phyloP scores from a whole-genome alignment of 2,888 invertebrate species.

The Drosophila borborema region DNA sequence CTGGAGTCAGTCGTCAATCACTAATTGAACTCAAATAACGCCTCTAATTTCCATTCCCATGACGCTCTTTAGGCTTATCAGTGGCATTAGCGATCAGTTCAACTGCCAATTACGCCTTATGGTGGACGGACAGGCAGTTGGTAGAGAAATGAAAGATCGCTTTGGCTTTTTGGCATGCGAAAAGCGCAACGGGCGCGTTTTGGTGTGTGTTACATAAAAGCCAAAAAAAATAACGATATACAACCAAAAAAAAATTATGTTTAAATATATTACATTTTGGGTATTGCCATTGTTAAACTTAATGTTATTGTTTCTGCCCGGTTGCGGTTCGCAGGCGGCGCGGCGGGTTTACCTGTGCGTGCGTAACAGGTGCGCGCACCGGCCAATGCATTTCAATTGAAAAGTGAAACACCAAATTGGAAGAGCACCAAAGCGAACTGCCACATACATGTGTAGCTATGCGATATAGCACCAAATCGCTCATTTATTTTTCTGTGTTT shows the following conservation, averaged over 20 bases:
- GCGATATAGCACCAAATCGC: neutral
- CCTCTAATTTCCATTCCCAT: slow-evolving; percentile 21
- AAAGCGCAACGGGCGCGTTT: slow-evolving; percentile 44
- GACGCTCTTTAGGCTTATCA: slow-evolving; percentile 30
- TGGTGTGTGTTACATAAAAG: slow-evolving; percentile 41
- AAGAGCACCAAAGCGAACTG: slow-evolving; percentile 25
- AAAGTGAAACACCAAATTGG: slow-evolving; percentile 52
- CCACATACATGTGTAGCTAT: slow-evolving; percentile 2
- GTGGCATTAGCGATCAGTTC: slow-evolving; percentile 5
- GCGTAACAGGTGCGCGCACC: slow-evolving; percentile 71
- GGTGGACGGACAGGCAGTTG: neutral
- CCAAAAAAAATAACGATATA: neutral
- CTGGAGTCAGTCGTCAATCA: slow-evolving; percentile 21
- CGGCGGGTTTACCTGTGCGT: slow-evolving; percentile 25
- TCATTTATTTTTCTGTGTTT: neutral
- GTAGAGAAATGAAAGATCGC: slow-evolving; percentile 34
- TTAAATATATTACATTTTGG: slow-evolving; percentile 50
- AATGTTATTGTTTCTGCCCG: slow-evolving; percentile 53
- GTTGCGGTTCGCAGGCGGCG: slow-evolving; percentile 26
- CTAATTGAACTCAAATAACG: neutral
- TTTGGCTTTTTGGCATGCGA: slow-evolving; percentile 49
- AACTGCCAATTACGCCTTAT: slow-evolving; percentile 45
- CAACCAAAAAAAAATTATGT: slow-evolving; percentile 16
- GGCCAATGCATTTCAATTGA: slow-evolving; percentile 73
- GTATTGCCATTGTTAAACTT: slow-evolving; percentile 49